A percentile compares a stretch with the other conserved stretches of the same genome.
phyloP scores from a whole-genome alignment of 2,113 vertebrate species.

The zebrafish (Danio rerio) region GRCz12tu NC_133198.1:23399501-23400000 shows the following conservation, averaged over 20 bases:
- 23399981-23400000: slow-evolving; percentile 67
- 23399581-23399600: slow-evolving; percentile 79
- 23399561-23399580: slow-evolving; percentile 76
- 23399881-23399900: slow-evolving; percentile 81
- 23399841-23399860: slow-evolving; percentile 72
- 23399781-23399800: slow-evolving; percentile 75
- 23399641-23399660: slow-evolving; percentile 69
- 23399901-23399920: slow-evolving; percentile 16
- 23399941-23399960: not conserved
- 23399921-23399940: not conserved
- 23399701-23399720: not conserved
- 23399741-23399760: slow-evolving; percentile 68
- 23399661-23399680: not conserved
- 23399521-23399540: slow-evolving; percentile 65
- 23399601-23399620: slow-evolving; percentile 71
- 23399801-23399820: slow-evolving; percentile 74
- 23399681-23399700: not conserved
- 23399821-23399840: slow-evolving; percentile 77
- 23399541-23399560: slow-evolving; percentile 77
- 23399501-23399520: slow-evolving; percentile 12
- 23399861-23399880: slow-evolving; percentile 78
- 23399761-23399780: slow-evolving; percentile 66
- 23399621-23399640: slow-evolving; percentile 73
- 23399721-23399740: not conserved
- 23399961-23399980: slow-evolving; percentile 61